Evolutionary conservation across 2,797 vertebrate genomes (phyloP).

Genomic region (Sebastes dallii): DNA sequence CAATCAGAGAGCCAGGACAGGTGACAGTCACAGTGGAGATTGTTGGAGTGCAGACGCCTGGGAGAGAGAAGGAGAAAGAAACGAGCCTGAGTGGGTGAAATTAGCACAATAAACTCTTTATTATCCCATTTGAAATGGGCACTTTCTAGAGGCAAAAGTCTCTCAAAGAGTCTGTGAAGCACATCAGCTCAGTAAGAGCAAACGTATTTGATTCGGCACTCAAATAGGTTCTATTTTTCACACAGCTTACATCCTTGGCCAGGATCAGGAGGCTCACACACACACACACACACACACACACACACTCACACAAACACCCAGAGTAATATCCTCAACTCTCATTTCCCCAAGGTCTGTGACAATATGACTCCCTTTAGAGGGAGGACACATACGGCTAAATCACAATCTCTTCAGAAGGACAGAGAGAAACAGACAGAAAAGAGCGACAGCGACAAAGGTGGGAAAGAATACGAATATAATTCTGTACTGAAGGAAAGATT

Average conservation of each 20-base stretch:
- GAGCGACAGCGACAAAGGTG: background rate
- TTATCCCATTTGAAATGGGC: background rate
- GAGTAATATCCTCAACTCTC: constrained; percentile 37
- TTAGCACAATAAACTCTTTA: background rate
- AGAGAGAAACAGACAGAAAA: background rate
- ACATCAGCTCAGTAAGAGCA: background rate
- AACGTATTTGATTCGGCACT: constrained; percentile 11
- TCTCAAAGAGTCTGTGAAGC: background rate
- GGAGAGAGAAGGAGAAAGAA: constrained; percentile 5
- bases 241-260: constrained; percentile 1
- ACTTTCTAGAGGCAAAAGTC: background rate
- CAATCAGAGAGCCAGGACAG: constrained; percentile 98
- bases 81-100: background rate
- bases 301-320: constrained; percentile 14
- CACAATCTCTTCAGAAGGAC: constrained; percentile 19
- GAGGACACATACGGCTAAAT: constrained; percentile 28
- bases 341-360: constrained; percentile 48
- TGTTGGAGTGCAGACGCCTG: constrained; percentile 97
- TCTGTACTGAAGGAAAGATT: background rate
- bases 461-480: background rate
- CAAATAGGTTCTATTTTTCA: background rate
- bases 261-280: background rate
- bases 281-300: constrained; percentile 8
- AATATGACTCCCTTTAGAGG: constrained; percentile 45
- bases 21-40: constrained; percentile 96